Percentiles rank a stretch among this genome's conserved stretches.
Evolutionary conservation across 1,140 invertebrate genomes (phyloP).

Genomic region (Spodoptera frugiperda): DNA sequence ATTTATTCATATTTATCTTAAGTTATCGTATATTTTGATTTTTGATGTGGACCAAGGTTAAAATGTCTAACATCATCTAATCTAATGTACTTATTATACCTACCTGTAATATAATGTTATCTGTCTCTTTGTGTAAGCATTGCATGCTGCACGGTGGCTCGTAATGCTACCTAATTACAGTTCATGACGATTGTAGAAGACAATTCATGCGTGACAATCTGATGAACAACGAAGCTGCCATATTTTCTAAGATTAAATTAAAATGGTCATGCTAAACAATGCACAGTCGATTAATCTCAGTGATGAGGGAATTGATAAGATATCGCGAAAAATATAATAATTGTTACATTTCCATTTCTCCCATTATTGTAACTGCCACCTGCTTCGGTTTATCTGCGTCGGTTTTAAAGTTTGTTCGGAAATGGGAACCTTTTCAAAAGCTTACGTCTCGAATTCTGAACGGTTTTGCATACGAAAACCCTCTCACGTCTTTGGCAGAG

Average conservation of each 20-base stretch:
- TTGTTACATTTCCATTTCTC: no score
- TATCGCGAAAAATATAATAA: no score
- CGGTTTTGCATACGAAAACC: constrained; percentile 12
- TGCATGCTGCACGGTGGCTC: background rate
- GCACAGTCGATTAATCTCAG: background rate
- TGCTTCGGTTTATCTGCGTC: background rate
- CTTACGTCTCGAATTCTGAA: constrained; percentile 8
- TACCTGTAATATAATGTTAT: no score
- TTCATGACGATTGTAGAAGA: constrained; percentile 5
- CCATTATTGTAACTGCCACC: no score
- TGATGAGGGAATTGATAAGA: background rate
- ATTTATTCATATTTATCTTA: no score
- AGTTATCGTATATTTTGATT: no score
- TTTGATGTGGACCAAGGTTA: no score
- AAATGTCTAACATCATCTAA: no score
- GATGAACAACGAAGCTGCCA: background rate
- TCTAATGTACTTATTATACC: no score
- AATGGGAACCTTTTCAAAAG: constrained; percentile 13
- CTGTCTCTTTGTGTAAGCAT: background rate
- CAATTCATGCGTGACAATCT: constrained; percentile 20
- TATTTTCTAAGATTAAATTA: constrained; percentile 7
- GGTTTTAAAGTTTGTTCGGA: background rate
- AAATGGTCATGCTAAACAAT: constrained; percentile 2
- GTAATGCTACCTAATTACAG: constrained; percentile 5
- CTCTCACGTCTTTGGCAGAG: background rate